Evolutionary conservation across 2,888 invertebrate genomes (phyloP), one percentile per base, ranked within the genome.

Genomic region (Synanthedon vespiformis): DNA sequence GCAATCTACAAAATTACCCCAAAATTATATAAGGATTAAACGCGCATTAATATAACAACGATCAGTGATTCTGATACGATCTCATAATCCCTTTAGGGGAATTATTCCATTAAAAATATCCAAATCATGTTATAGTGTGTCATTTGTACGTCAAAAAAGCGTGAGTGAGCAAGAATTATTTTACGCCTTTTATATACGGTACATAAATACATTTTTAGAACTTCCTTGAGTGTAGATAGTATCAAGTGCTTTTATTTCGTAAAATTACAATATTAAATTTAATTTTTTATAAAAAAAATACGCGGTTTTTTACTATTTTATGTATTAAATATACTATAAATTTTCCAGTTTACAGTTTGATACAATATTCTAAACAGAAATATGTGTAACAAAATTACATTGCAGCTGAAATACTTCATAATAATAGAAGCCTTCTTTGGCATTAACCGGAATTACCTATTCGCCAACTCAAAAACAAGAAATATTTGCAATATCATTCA

Each of bases 381-480:
- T 34, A 34, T 34, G 34, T 34, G 34, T 34, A 34, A 34, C 34
- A 34, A 34, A 34, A 34, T 34, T 10, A 13, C 11, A 11, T 13
- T 44, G 6, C 18, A 22, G 13, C 12, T 48, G 22, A 14, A 57
- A 12, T 62, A 57, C 53, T 53, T 74, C 2, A 64, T 78, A 0
- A 53, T 73, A 1, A 44, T 77, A 2, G 74, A 77, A 56, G 72
- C 61, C 49, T 61, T 76, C 2, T 68, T 70, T 50, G 72, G 76
- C 47, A 64, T 83, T 12, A 79, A 78, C 54, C 65, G 81, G 4
- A 65, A 70, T 0, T 72, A 67, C 48, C 65, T 77, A 5, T 53
- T 80, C 2, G 51, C 60, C 2, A 54, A 58, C 40, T 51, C 53
- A 2, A 61, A 48, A 50, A 55, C 47, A 0, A 70, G 54, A 51